Evolutionary conservation across 2,888 invertebrate genomes (phyloP), one percentile per base, ranked within the genome.

Genomic region (Leucophenga maculata): DNA sequence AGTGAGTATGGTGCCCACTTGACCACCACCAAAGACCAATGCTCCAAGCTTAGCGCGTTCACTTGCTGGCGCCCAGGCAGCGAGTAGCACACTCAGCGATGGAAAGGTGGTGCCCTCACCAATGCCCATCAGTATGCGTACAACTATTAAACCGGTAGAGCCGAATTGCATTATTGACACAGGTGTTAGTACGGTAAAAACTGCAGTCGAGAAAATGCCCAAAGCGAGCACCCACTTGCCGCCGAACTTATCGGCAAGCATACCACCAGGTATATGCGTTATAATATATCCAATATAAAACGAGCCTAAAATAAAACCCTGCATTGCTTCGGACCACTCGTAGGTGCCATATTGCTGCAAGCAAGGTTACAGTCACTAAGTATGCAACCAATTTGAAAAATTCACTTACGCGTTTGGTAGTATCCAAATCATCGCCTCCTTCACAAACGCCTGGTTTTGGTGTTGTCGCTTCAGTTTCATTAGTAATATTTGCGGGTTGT

Each of bases 31-130:
- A 77, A 94, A 94, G 0, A 94, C 93, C n/a, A 95, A 83, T 0
- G 94, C 92, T 0, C 94, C 94, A 85, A 95, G 91, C 60, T 92
- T 91, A 0, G 93, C 93, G 65, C 95, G 89, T 82, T 95, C 95
- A 0, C 91, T 91, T 0, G 92, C 88, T 0, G 94, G 94, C 0
- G 94, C 93, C 95, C 95, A 95, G 74, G 93, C 90, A 0, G 95
- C 93, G n/a, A 95, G 86, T 87, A 95, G 89, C 0, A 93, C 92
- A 77, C 93, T 94, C 75, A 97, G 89, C 0, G 96, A 95, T 4
- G 94, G 95, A 85, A 93, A 95, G 0, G 94, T 93, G 0, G 93
- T 92, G n/a, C 95, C 95, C 90, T 95, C 94, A 65, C 94, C 94
- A 0, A 94, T 89, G 22, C 96, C 96, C 89, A 94, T 94, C 0